Base-by-base conservation (phyloP, 2,113 vertebrate genomes). In the Paedocypris sp. region DNA sequence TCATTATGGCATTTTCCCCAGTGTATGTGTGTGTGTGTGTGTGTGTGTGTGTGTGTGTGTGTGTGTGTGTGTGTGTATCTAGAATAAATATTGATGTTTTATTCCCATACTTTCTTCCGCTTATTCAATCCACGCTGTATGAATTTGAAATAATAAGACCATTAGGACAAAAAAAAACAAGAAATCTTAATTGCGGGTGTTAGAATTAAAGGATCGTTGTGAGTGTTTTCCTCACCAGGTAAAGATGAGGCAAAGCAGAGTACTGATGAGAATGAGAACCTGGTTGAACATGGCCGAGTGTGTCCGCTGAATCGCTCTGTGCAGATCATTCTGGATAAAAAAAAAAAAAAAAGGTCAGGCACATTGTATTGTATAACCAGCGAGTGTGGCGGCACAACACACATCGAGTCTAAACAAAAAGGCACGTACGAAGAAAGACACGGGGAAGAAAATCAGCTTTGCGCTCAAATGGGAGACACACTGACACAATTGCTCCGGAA, bases 271-370 rank as follows among this genome's bases (percentile, higher is more conserved):
- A 64, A 89, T 89, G 73, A 89, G 84, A 69, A 89, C 87, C 76
- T 89, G 87, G 77, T 89, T 89, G 68, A 88, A 89, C 87, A 89
- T 89, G 73, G 87, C 87, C 1, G 87, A 89, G 68, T 88, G 86
- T 0, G 86, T 88, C 36, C 87, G 75, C 82, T 89, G 87, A 65
- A 89, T 89, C 1, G 87, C 87, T 43, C 86, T 75, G 75, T 88
- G 86, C 46, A 89, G 80, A 61, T 89, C 86, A 32, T 89, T 88
- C 87, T 89, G 59, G 69, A 63, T 73, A 39, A 71, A 29, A 73
- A 26, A 47, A 2, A 15, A 52, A 41, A 35, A 29, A 43, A 32
- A 23, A 39, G 22, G 9, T 19, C 25, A 22, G 16, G 18, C 25
- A 31, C 42, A 58, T 58, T 12, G 7, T 25, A 58, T 58, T 12